Base-by-base conservation (phyloP, 2,797 vertebrate genomes). In the Fistularia tabacaria region DNA sequence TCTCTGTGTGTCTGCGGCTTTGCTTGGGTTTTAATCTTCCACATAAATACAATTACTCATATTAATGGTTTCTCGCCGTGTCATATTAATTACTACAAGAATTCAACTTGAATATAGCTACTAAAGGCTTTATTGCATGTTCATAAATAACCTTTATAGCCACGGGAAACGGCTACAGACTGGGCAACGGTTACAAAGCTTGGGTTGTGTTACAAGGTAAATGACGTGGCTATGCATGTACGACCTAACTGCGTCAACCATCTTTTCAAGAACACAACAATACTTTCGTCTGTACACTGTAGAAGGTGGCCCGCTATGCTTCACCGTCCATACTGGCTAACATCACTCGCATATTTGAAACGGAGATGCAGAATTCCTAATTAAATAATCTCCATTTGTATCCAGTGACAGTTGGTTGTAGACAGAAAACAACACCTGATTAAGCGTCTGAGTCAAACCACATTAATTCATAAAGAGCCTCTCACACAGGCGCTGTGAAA, bases 401-500 rank as follows among this genome's bases (percentile, higher is more conserved):
- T 75, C 68, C 64, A 64, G 66, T 36, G 71, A 81, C 52, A 64
- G 63, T 53, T 75, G 70, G 71, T 74, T 69, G 48, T 38, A 71
- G 67, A 56, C 57, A 64, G 68, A 78, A 65, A 76, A 60, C 59
- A 49, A 81, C 78, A 83, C 71, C 74, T 80, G 79, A 77, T 57
- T 64, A 59, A 76, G 62, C 69, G 54, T 71, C 53, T 53, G 63
- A 78, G 64, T 76, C 71, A 74, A 64, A 70, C 55, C 57, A 44
- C 64, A 84, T 79, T 66, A 77, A 84, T 79, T 75, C 74, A 84
- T 69, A 71, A 79, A 73, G 66, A 69, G 46, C 45, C 72, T 47
- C 62, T 64, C 36, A 14, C 61, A 56, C 69, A 74, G 67, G 76
- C 66, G 38, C 67, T 14, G 61, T 61, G 72, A 78, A 70, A 67